Percentiles rank a stretch among this genome's conserved stretches.
Conservation (phyloP, 2,888 invertebrate species). For the Steinernema carpocapsae region DNA sequence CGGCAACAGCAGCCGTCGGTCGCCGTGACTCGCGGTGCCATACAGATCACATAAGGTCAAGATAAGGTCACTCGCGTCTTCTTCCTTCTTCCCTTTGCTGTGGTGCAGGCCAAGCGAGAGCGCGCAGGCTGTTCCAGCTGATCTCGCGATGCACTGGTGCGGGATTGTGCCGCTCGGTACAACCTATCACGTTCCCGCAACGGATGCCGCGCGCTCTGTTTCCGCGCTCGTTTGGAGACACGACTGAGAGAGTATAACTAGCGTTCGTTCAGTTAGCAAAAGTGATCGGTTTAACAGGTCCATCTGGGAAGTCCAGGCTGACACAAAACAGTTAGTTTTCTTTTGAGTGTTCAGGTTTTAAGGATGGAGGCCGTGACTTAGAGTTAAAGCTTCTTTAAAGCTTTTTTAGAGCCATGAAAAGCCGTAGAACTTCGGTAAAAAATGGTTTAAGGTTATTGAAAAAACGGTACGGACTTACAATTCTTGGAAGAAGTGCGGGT, state of each 20-base stretch:
- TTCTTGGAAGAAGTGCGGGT: slow-evolving; percentile 99
- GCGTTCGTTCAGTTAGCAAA: no score
- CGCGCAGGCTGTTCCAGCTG: background rate
- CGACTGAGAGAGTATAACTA: no score
- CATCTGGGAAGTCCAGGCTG: no score
- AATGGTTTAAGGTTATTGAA: no score
- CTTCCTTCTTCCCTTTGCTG: background rate
- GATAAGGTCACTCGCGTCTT: slow-evolving; percentile 25
- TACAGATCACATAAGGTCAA: slow-evolving; percentile 18
- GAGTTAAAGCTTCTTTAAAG: background rate
- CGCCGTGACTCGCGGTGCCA: slow-evolving; percentile 32
- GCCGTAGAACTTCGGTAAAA: background rate
- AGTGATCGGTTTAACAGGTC: no score
- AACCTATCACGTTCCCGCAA: slow-evolving; percentile 22
- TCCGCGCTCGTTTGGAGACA: no score
- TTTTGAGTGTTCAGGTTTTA: no score
- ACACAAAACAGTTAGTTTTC: no score
- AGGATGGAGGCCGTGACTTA: background rate
- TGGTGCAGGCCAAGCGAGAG: no score
- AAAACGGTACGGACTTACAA: slow-evolving; percentile 83
- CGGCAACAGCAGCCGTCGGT: slow-evolving; percentile 1
- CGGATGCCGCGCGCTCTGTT: background rate
- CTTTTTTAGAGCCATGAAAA: background rate
- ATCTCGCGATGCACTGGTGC: background rate
- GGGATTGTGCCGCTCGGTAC: background rate